Conservation (phyloP, 2,797 vertebrate genomes). For the Ataeniobius toweri region DNA sequence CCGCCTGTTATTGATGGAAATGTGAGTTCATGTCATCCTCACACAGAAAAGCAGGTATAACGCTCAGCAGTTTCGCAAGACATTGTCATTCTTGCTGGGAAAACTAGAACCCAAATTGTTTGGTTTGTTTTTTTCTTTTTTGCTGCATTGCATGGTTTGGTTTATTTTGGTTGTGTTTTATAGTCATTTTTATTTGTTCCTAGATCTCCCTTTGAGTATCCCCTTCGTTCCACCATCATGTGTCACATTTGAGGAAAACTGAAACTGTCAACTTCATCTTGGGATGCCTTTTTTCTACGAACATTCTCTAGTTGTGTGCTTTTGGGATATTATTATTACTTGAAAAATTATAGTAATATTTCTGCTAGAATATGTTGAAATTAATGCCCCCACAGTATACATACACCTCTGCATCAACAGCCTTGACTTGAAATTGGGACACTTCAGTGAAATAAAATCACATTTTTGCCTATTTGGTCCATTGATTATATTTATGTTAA, state of each 20-base stretch:
- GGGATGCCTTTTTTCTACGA: constrained; percentile 69
- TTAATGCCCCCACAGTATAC: constrained; percentile 29
- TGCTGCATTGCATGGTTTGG: constrained; percentile 39
- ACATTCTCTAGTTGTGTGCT: constrained; percentile 54
- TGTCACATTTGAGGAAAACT: constrained; percentile 76
- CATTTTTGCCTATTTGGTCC: constrained; percentile 29
- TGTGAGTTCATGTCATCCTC: constrained; percentile 45
- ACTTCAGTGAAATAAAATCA: constrained; percentile 9
- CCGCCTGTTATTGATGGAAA: constrained; percentile 51
- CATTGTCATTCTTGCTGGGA: constrained; percentile 8
- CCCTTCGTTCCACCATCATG: constrained; percentile 74
- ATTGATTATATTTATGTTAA: constrained; percentile 34
- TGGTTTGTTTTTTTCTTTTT: constrained; percentile 31
- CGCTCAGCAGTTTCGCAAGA: constrained; percentile 13
- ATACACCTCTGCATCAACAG: constrained; percentile 23
- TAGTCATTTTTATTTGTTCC: constrained; percentile 68
- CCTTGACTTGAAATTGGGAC: constrained; percentile 27
- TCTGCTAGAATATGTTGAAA: constrained; percentile 13
- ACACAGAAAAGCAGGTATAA: constrained; percentile 64
- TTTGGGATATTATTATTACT: constrained; percentile 43
- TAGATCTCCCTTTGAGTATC: constrained; percentile 79
- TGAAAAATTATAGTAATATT: constrained; percentile 44
- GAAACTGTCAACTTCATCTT: constrained; percentile 74
- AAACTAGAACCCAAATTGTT: background rate
- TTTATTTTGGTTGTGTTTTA: constrained; percentile 55